Conservation (phyloP, 2,888 invertebrate species). For the Epistrophe eligans region DNA sequence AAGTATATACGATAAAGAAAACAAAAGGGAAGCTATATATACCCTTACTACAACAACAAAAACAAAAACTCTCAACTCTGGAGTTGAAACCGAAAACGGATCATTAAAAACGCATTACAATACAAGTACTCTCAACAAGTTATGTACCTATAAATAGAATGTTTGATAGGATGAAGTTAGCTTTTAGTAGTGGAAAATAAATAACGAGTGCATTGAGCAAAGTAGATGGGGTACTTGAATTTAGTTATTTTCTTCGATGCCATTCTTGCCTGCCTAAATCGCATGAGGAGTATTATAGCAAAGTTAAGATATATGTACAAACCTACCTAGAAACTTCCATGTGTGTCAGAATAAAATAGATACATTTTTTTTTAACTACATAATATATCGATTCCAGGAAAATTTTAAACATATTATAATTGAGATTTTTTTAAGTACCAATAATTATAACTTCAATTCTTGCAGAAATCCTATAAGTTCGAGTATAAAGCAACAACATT, state of each 20-base stretch:
- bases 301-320: too few relatives aligned
- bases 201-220: neutral
- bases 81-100: constrained; percentile 48
- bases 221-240: neutral
- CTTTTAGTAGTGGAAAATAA: neutral
- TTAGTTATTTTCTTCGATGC: neutral
- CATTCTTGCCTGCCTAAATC: neutral
- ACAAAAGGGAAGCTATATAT: neutral
- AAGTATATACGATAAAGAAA: neutral
- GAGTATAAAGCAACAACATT: too few relatives aligned
- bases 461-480: too few relatives aligned
- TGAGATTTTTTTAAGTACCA: too few relatives aligned
- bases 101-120: constrained; percentile 74
- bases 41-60: neutral
- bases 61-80: neutral
- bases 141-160: constrained; percentile 41
- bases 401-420: too few relatives aligned
- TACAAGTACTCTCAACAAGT: constrained; percentile 67
- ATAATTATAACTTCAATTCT: too few relatives aligned
- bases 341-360: too few relatives aligned
- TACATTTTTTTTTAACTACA: too few relatives aligned
- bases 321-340: too few relatives aligned
- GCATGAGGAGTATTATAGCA: neutral
- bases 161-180: neutral
- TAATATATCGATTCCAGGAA: too few relatives aligned